Conservation (phyloP, 2,888 invertebrate genomes). For the Scelioninae gen. 2 region DNA sequence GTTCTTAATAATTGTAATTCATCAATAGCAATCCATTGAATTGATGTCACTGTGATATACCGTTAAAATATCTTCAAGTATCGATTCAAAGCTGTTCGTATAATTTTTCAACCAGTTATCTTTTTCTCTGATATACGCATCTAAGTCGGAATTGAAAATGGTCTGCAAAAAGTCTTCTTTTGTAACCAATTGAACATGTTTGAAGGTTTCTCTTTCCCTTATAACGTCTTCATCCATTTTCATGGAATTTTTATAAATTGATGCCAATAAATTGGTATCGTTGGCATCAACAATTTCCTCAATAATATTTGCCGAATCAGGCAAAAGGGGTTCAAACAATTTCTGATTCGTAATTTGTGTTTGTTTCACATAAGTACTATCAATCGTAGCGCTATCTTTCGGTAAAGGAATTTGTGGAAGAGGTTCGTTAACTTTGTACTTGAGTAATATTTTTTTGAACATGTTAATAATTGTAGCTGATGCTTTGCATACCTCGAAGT, state of each 20-base stretch:
- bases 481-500: conserved; percentile 82
- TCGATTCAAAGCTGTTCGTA: conserved; percentile 81
- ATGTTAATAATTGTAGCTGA: conserved; percentile 78
- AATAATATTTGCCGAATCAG: conserved; percentile 78
- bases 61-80: conserved; percentile 85
- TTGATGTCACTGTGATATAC: conserved; percentile 80
- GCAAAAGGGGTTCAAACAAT: conserved; percentile 55
- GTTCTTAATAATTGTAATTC: too few relatives aligned
- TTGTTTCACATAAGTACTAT: conserved; percentile 66
- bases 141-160: conserved; percentile 79
- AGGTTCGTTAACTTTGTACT: conserved; percentile 71
- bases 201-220: conserved; percentile 68
- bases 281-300: conserved; percentile 81
- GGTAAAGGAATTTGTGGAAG: conserved; percentile 61
- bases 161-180: conserved; percentile 80
- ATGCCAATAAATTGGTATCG: conserved; percentile 80
- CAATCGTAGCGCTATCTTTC: conserved; percentile 68
- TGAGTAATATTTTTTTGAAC: conserved; percentile 77
- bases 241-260: conserved; percentile 79
- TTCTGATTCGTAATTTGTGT: conserved; percentile 61
- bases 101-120: conserved; percentile 82
- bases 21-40: conserved; percentile 84
- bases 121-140: conserved; percentile 79
- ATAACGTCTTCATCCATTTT: conserved; percentile 68
- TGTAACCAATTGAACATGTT: conserved; percentile 72